phyloP scores from a whole-genome alignment of 2,888 invertebrate species.

The Eupithecia insigniata region DNA sequence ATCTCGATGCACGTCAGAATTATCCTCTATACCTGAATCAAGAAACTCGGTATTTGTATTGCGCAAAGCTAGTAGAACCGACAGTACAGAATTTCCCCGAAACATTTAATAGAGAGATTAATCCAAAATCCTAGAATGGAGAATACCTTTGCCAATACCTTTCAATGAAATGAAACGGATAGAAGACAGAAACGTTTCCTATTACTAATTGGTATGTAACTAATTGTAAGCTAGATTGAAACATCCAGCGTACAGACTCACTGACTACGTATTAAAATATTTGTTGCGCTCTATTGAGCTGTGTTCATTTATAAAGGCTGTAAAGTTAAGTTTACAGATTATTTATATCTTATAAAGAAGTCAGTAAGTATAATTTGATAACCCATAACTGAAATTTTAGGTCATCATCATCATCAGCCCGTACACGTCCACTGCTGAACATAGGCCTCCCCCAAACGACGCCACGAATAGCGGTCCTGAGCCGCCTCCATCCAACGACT shows the following conservation, averaged over 20 bases:
- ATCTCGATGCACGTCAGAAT: not conserved
- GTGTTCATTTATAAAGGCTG: slow-evolving; percentile 12
- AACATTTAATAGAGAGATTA: not conserved
- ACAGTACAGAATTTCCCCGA: not conserved
- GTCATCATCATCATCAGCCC: too few relatives aligned
- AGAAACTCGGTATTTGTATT: not conserved
- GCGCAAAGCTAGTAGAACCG: not conserved
- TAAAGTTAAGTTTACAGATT: too few relatives aligned
- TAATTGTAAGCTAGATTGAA: slow-evolving; percentile 25
- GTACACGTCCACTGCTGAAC: too few relatives aligned
- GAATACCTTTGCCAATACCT: not conserved
- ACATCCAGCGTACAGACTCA: slow-evolving; percentile 14
- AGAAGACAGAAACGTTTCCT: slow-evolving; percentile 27
- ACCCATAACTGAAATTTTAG: too few relatives aligned
- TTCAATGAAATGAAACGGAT: slow-evolving; percentile 23
- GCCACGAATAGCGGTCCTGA: too few relatives aligned
- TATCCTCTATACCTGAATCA: not conserved
- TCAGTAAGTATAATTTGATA: too few relatives aligned
- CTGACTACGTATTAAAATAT: slow-evolving; percentile 32
- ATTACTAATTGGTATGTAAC: slow-evolving; percentile 39
- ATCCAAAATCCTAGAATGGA: not conserved
- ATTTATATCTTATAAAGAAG: too few relatives aligned
- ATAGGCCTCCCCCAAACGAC: too few relatives aligned
- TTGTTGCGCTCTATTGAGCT: slow-evolving; percentile 14
- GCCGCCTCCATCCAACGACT: too few relatives aligned